Evolutionary conservation across 2,113 vertebrate genomes (phyloP).

Genomic region (Antechinus flavipes): DNA sequence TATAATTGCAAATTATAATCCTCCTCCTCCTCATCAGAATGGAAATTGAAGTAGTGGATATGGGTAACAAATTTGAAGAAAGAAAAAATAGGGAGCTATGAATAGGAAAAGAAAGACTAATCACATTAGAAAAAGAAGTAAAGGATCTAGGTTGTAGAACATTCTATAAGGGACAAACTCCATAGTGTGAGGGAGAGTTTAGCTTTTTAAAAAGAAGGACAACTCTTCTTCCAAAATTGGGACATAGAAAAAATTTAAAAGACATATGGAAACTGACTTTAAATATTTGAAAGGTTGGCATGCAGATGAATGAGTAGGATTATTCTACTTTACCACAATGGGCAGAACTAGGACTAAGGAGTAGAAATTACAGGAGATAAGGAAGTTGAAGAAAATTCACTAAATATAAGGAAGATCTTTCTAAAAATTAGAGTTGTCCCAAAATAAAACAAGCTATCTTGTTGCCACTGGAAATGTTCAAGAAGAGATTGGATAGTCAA

Average conservation of each 20-base stretch:
- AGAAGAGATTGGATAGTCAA: neutral
- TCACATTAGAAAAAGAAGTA: neutral
- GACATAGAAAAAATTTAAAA: neutral
- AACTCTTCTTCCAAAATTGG: neutral
- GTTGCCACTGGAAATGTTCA: neutral
- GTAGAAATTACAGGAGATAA: neutral
- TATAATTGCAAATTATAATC: neutral
- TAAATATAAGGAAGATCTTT: neutral
- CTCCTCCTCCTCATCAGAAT: neutral
- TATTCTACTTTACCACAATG: neutral
- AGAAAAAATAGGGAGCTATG: neutral
- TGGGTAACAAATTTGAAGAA: neutral
- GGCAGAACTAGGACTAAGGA: neutral
- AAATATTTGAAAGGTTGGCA: neutral
- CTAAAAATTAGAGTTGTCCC: neutral
- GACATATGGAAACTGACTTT: neutral
- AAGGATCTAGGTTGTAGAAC: neutral
- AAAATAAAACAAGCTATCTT: neutral
- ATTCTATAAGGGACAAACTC: neutral
- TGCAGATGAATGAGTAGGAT: neutral
- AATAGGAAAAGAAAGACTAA: neutral
- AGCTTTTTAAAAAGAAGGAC: neutral
- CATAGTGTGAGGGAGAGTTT: neutral
- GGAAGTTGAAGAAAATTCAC: neutral
- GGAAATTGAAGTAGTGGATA: neutral